Evolutionary conservation across 2,113 vertebrate species (phyloP), one percentile per base, ranked within the genome.

Genomic region (Ammodytes marinus): DNA sequence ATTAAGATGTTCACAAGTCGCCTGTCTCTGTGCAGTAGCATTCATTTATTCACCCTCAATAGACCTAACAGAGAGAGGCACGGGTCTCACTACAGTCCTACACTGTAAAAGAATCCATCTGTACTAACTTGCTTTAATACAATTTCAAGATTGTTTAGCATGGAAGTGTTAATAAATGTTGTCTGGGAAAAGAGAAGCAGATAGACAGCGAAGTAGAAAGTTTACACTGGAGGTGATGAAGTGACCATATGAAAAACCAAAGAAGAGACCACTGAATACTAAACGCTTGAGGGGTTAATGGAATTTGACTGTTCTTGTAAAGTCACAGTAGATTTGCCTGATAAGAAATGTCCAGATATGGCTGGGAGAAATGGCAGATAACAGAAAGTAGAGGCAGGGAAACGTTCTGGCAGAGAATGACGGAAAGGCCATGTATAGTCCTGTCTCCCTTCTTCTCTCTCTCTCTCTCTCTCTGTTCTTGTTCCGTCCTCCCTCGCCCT

Each of bases 401-500:
- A 68, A 42, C 37, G 64, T 35, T 79, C 79, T 64, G 80, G 76
- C 65, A 87, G n/a, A 71, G 61, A 50, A 75, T 14, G 50, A 73
- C 69, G 45, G 78, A 78, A 79, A 67, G 60, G 72, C 84, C 77
- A 77, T 57, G 84, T 78, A 69, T 61, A 52, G 74, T 57, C 57
- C 53, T 59, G 49, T 69, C 72, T 57, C 46, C 14, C 52, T n/a
- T n/a, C n/a, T n/a, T 45, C 54, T 54, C 64, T 46, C 74, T 46
- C 40, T 15, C 12, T 49, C 43, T 14, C 59, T 37, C 49, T 35
- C 5, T 45, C 27, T 5, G 8, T 67, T 2, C 27, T 78, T 46
- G 40, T 37, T 80, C 69, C 69, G 69, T 86, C 79, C 70, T 82
- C 80, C 59, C 76, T 71, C 69, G 8, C 69, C 69, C 80, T 84